Evolutionary conservation across 2,113 vertebrate species (phyloP).

Genomic region (Oceanodroma tethys): DNA sequence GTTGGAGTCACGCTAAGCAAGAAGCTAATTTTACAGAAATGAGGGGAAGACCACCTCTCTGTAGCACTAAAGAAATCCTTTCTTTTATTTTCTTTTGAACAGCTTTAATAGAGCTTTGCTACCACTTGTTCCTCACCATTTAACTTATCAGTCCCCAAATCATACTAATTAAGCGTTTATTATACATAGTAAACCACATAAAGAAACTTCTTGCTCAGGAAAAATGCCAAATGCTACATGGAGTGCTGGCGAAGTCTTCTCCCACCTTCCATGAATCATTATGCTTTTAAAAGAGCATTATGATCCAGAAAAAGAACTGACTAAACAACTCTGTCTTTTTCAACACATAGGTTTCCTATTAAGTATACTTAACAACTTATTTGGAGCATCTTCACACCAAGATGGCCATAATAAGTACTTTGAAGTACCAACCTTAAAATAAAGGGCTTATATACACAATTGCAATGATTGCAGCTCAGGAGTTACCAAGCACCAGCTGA

Average conservation of each 20-base stretch:
- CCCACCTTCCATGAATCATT: constrained; percentile 15
- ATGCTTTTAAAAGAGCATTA: background rate
- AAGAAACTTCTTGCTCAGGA: constrained; percentile 44
- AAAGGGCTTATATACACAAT: constrained; percentile 17
- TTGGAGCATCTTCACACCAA: constrained; percentile 38
- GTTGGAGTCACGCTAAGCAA: background rate
- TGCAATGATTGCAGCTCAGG: background rate
- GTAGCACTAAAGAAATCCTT: background rate
- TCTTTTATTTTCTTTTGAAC: background rate
- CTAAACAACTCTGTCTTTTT: constrained; percentile 2
- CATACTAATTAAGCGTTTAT: constrained; percentile 49
- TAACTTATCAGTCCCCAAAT: constrained; percentile 59
- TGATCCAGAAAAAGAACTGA: background rate
- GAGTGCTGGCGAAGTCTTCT: background rate
- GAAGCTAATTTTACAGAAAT: background rate
- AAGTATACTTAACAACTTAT: background rate
- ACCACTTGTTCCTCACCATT: constrained; percentile 25
- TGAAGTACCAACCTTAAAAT: constrained; percentile 38
- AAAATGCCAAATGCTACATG: constrained; percentile 56
- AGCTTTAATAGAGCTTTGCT: constrained; percentile 22
- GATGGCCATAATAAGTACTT: constrained; percentile 20
- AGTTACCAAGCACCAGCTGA: background rate
- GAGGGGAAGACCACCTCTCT: background rate
- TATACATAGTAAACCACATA: constrained; percentile 35
- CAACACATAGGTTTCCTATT: constrained; percentile 8